Base-by-base conservation (phyloP, 23 tunicate genomes). In the Corella eumyota region DNA sequence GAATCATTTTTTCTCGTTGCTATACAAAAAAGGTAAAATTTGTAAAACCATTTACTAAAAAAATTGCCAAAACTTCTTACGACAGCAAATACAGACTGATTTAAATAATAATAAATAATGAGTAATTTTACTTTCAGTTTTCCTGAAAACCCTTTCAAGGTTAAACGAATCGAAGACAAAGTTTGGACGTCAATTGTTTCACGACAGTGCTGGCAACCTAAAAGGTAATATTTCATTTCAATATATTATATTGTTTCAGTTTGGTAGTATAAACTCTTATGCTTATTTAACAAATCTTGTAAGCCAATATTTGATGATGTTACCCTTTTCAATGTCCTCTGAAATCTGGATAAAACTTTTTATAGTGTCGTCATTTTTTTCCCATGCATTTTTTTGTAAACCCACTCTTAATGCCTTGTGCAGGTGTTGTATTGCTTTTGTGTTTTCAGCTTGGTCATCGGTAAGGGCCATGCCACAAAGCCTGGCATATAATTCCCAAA, bases 401-500 rank as follows among this genome's bases (percentile, higher is more conserved):
- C 66, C 65, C 7, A 61, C 45, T 21, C 82, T 47, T 35, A 84
- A 33, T 0, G 83, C 76, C 47, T 76, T 75, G 68, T 84, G 94
- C 25, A 69, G 36, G 48, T 46, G 46, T 24, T 64, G 61, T 32
- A 84, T 26, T 4, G 94, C 78, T 64, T 84, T 84, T 25, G 45
- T 33, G 37, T 75, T 84, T 40, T 75, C 76, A 15, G 34, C 73
- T 7, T 15, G 33, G 34, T 64, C 50, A 45, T 32, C 68, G 2
- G 63, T 36, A 20, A 56, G 24, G 22, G 71, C 85, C 20, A 44
- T 64, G 4, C 76, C 80, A 30, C 32, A 64, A 20, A 86, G 59
- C 64, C 45, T 25, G 15, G 79, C 79, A 49, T 86, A 86, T 36
- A 77, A 60, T 0, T 20, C 45, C 95, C 95, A 86, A 4, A 86